Base-by-base conservation (phyloP, 1,140 invertebrate genomes). In the Artemia franciscana region DNA sequence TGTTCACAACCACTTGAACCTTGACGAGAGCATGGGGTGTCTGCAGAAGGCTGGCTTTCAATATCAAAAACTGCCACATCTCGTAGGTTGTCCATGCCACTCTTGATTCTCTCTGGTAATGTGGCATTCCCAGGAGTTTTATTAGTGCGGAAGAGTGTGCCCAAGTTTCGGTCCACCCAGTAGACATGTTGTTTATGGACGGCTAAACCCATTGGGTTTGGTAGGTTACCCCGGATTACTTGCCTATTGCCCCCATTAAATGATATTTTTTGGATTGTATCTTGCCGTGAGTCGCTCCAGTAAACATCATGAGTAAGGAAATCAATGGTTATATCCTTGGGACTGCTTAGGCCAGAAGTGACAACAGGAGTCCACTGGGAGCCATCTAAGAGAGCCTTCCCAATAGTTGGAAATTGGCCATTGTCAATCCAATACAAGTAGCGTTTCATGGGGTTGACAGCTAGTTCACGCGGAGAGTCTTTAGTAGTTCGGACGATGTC, bases 381-480 rank as follows among this genome's bases (percentile, higher is more conserved):
- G 3, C 92, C 93, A 70, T 98, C 91, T 1, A 98, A 74, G 67
- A 84, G 82, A 0, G 90, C 82, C 70, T 87, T 86, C 3, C 91
- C 91, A 57, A 98, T 95, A 67, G 88, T 82, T 0, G 94, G 93
- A 73, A 92, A 91, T 70, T 97, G 93, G 0, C 94, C 94, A 69
- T 93, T 91, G 73, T 98, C 94, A 63, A 96, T 92, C 94, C 94
- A 98, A 71, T 96, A 97, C 0, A 98, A 73, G 21, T 86, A 59
- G 5, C 88, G 78, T 71, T 94, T 93, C 5, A 96, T 80, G 0
- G 95, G 95, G 77, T 98, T 96, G 0, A 98, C 93, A 3, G 92
- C 93, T 4, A 98, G 73, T 71, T 95, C 89, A 66, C 91, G 78
- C 0, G 93, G 94, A 0, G 91, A 84, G 70, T 95, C 91, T 15